Evolutionary conservation across 2,797 vertebrate genomes (phyloP).

Genomic region (Sciurus carolinensis): DNA sequence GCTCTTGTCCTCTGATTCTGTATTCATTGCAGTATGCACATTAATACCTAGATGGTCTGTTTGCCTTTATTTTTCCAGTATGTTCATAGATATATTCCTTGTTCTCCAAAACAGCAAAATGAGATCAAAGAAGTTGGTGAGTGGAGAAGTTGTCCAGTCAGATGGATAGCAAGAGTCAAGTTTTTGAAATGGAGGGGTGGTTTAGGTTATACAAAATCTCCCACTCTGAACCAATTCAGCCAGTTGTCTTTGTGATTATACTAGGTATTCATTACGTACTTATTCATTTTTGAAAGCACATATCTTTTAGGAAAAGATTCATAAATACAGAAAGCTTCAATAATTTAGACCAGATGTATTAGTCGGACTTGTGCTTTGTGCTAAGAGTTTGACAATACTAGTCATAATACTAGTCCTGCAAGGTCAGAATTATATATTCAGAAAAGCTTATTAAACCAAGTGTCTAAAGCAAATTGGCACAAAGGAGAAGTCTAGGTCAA

Average conservation of each 20-base stretch:
- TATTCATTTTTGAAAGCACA: neutral
- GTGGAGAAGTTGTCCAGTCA: neutral
- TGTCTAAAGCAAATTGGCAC: neutral
- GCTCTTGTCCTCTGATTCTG: neutral
- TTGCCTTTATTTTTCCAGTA: neutral
- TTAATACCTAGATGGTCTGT: neutral
- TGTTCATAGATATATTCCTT: neutral
- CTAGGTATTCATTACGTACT: neutral
- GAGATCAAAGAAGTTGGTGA: neutral
- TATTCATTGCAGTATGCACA: conserved; percentile 6
- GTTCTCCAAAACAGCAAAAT: neutral
- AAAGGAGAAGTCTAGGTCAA: neutral
- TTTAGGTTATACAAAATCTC: neutral
- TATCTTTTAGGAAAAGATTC: neutral
- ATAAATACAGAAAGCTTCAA: neutral
- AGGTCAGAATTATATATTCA: neutral
- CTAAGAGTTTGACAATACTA: neutral
- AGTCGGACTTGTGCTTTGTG: neutral
- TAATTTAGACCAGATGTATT: neutral
- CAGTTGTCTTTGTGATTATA: neutral
- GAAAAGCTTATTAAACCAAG: neutral
- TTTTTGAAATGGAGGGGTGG: neutral
- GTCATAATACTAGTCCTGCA: neutral
- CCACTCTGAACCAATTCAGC: neutral
- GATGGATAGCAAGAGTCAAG: neutral